A percentile compares a stretch with the other conserved stretches of the same genome.
Evolutionary conservation across 2,113 vertebrate genomes (phyloP).

Genomic region (Hiodon tergisus): DNA sequence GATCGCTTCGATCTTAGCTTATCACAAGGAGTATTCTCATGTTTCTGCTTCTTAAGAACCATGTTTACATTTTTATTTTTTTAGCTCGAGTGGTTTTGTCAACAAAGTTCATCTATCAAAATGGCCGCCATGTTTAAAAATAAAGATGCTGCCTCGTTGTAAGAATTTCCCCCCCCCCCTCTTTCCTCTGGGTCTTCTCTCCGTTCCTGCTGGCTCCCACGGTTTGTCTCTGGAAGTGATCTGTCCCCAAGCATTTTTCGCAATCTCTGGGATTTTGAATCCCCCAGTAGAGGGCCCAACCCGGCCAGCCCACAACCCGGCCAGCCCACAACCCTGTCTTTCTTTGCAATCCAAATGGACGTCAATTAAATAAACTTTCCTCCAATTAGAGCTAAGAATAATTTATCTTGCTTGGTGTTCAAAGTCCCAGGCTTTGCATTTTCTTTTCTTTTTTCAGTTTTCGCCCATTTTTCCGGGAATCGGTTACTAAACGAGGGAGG

Average conservation of each 20-base stretch:
- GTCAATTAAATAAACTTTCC: slow-evolving; percentile 97
- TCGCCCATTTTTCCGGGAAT: slow-evolving; percentile 63
- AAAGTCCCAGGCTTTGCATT: slow-evolving; percentile 58
- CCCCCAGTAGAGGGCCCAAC: slow-evolving; percentile 76
- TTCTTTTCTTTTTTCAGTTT: slow-evolving; percentile 41
- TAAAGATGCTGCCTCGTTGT: slow-evolving; percentile 44
- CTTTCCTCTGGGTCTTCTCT: slow-evolving; percentile 39
- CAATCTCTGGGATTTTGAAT: slow-evolving; percentile 41
- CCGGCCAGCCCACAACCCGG: slow-evolving; percentile 76
- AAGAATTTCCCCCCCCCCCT: slow-evolving; percentile 21
- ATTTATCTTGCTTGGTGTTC: slow-evolving; percentile 84
- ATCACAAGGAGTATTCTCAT: slow-evolving; percentile 37
- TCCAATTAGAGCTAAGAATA: slow-evolving; percentile 96
- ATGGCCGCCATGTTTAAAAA: slow-evolving; percentile 57
- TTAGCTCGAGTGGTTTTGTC: too few relatives aligned
- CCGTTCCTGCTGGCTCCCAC: slow-evolving; percentile 74
- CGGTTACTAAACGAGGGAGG: slow-evolving; percentile 71
- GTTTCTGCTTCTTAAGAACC: slow-evolving; percentile 49
- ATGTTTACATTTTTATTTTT: slow-evolving; percentile 40
- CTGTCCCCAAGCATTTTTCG: slow-evolving; percentile 74
- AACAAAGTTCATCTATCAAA: slow-evolving; percentile 4
- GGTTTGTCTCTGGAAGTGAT: slow-evolving; percentile 92
- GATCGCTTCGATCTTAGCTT: slow-evolving; percentile 44
- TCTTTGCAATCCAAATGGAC: slow-evolving; percentile 95
- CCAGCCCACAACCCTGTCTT: slow-evolving; percentile 77